phyloP scores from a whole-genome alignment of 2,888 invertebrate species.

The Sminthurides aquaticus region DNA sequence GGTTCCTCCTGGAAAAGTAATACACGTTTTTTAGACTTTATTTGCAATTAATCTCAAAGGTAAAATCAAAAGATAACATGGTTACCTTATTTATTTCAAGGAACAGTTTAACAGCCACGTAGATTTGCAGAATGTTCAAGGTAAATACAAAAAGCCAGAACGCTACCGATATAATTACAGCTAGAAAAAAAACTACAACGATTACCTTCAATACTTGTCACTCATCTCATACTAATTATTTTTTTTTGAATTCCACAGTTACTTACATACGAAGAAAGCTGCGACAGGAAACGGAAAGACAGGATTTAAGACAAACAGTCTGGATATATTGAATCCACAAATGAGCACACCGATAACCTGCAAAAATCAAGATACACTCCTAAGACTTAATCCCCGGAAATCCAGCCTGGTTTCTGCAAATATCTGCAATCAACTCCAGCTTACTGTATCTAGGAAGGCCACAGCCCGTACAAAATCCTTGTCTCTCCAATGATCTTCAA shows the following conservation, averaged over 20 bases:
- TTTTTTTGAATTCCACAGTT: too few species aligned
- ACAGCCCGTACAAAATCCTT: conserved; percentile 20
- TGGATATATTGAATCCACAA: conserved; percentile 16
- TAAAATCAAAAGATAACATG: too few species aligned
- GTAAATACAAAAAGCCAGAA: conserved; percentile 21
- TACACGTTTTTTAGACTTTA: background rate
- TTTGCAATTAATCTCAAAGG: too few species aligned
- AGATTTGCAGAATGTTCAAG: conserved; percentile 22
- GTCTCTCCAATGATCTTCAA: conserved; percentile 22
- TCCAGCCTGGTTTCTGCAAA: background rate
- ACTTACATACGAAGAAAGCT: conserved; percentile 11
- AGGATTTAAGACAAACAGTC: conserved; percentile 14
- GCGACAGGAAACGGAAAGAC: conserved; percentile 12
- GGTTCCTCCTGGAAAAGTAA: conserved; percentile 18
- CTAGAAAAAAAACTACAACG: conserved; percentile 11
- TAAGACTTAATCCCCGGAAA: background rate
- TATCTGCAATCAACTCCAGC: background rate
- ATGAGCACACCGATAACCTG: conserved; percentile 18
- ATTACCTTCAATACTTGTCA: background rate
- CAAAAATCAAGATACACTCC: background rate
- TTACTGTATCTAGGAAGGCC: conserved; percentile 15
- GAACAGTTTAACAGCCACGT: conserved; percentile 16
- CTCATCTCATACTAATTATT: background rate
- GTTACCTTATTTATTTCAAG: conserved; percentile 17
- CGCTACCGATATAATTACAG: conserved; percentile 18